Conservation (phyloP, 2,888 invertebrate species). For the Cosmia trapezina region DNA sequence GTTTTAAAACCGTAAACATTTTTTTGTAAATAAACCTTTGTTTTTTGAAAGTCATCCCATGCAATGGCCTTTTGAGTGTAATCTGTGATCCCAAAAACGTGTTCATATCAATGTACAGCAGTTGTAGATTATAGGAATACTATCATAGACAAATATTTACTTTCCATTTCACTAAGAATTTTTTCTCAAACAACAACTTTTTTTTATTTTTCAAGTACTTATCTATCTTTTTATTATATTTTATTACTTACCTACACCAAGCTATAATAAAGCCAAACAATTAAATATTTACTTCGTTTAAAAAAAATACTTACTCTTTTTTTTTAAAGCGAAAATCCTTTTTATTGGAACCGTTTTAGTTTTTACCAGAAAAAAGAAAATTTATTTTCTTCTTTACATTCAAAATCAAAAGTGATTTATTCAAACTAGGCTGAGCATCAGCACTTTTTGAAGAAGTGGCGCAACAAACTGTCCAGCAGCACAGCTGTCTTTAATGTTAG, state of each 20-base stretch:
- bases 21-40: not conserved
- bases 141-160: not conserved
- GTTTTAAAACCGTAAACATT: not conserved
- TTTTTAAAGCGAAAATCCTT: not conserved
- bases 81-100: slow-evolving; percentile 79
- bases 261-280: not conserved
- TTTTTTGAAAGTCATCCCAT: slow-evolving; percentile 61
- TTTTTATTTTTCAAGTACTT: not conserved
- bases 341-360: not conserved
- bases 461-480: not conserved
- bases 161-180: not conserved
- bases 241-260: not conserved
- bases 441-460: not conserved
- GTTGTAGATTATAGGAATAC: slow-evolving; percentile 47
- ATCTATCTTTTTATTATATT: not conserved
- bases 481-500: not conserved
- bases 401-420: not conserved
- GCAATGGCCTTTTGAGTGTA: slow-evolving; percentile 62
- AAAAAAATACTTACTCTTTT: not conserved
- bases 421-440: not conserved
- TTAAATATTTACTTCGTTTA: not conserved
- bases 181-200: not conserved
- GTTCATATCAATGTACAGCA: slow-evolving; percentile 75
- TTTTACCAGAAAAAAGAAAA: not conserved
- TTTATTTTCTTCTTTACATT: not conserved